Conservation (phyloP, 2,113 vertebrate genomes). For the Ceuthmochares aereus region DNA sequence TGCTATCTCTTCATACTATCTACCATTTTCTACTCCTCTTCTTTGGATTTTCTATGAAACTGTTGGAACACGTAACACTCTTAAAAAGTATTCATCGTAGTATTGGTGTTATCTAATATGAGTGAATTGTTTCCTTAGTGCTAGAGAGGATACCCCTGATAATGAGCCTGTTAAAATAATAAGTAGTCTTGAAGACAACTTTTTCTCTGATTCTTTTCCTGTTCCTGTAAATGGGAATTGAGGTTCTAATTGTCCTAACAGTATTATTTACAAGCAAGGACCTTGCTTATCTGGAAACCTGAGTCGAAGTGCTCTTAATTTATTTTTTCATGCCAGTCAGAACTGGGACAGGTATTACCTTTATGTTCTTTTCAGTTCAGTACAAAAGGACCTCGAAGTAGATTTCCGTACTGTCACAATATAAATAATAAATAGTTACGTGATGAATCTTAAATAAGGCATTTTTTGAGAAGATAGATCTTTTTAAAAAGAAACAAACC, state of each 20-base stretch:
- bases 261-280: neutral
- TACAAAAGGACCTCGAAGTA: neutral
- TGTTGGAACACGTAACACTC: neutral
- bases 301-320: neutral
- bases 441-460: neutral
- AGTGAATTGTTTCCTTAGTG: neutral
- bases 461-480: neutral
- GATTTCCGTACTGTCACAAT: neutral
- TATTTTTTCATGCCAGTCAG: neutral
- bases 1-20: neutral
- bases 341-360: constrained; percentile 14
- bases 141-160: neutral
- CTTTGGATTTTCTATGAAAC: neutral
- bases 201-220: neutral
- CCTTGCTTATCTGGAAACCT: neutral
- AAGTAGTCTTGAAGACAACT: neutral
- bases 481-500: neutral
- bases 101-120: neutral
- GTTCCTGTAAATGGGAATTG: neutral
- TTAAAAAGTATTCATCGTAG: neutral
- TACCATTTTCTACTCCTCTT: neutral
- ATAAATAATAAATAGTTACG: constrained; percentile 39
- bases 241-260: neutral
- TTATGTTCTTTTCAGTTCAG: neutral
- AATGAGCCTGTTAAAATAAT: neutral